These are phyloP conservation scores for Pelagia noctiluca DNA, from an alignment of 30 jellyfish, hydroid and myxozoan species.

Conservation along the genomic window DNA sequence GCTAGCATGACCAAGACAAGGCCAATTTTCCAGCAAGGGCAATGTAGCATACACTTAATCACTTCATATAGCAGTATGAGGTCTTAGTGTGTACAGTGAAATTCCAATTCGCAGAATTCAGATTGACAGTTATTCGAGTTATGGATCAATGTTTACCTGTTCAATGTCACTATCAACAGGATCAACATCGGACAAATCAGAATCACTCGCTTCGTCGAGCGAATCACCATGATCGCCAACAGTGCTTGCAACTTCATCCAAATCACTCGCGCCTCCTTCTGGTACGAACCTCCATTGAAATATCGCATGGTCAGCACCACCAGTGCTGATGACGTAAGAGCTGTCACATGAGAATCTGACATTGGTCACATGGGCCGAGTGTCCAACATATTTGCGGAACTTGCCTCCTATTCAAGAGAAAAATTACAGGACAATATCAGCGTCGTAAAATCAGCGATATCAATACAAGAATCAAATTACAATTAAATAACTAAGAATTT, in stretches of 20 bases:
- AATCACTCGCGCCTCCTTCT: conserved; percentile 78
- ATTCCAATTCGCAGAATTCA: too few relatives aligned
- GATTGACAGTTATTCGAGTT: too few relatives aligned
- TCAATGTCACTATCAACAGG: conserved; percentile 95
- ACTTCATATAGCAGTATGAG: too few relatives aligned
- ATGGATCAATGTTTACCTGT: conserved; percentile 54
- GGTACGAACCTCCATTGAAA: conserved; percentile 96
- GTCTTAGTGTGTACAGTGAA: too few relatives aligned
- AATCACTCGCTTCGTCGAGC: conserved; percentile 94
- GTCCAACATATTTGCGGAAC: conserved; percentile 88
- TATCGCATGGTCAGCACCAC: conserved; percentile 97
- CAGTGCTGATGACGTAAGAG: conserved; percentile 78
- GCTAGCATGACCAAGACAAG: too few relatives aligned
- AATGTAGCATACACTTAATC: too few relatives aligned
- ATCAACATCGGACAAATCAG: conserved; percentile 95
- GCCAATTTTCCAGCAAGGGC: too few relatives aligned
- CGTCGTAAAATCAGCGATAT: background rate
- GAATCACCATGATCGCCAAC: conserved; percentile 79
- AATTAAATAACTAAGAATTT: too few relatives aligned
- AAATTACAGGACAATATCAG: background rate
- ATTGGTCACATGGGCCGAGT: conserved; percentile 97
- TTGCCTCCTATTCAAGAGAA: conserved; percentile 74
- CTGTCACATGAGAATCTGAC: conserved; percentile 91
- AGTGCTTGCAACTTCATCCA: conserved; percentile 70
- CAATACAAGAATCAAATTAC: too few relatives aligned